A percentile compares a stretch with the other conserved stretches of the same genome.
phyloP scores from a whole-genome alignment of 2,888 invertebrate species.

The Diplazon laetatorius region DNA sequence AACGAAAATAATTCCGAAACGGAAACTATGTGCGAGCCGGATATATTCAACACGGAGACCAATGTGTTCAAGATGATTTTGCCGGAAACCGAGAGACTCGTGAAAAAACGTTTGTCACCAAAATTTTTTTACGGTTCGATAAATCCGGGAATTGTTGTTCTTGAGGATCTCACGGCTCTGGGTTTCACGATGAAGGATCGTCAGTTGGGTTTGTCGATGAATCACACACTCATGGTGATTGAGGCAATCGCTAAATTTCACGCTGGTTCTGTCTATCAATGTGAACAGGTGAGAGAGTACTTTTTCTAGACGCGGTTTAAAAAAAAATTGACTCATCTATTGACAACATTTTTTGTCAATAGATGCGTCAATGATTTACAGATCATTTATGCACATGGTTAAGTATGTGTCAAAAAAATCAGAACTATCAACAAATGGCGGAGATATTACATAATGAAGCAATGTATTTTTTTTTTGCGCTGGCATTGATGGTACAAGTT shows the following conservation, averaged over 20 bases:
- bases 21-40: conserved; percentile 57
- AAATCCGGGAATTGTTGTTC: conserved; percentile 55
- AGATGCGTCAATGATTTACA: no score
- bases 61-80: conserved; percentile 60
- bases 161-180: conserved; percentile 67
- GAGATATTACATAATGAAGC: no score
- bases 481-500: no score
- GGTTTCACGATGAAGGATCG: conserved; percentile 67
- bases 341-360: no score
- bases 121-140: conserved; percentile 42
- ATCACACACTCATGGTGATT: conserved; percentile 64
- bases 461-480: no score
- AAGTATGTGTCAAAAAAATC: no score
- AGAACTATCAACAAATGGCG: no score
- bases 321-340: no score
- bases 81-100: conserved; percentile 62
- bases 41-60: conserved; percentile 66
- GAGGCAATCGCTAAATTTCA: conserved; percentile 70
- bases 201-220: conserved; percentile 65
- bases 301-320: no score
- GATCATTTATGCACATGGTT: no score
- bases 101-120: conserved; percentile 62
- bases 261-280: conserved; percentile 70
- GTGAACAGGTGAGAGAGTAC: conserved; percentile 68
- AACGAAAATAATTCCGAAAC: not conserved